phyloP scores from a whole-genome alignment of 2,113 vertebrate species.

The Marcusenius ussheri region DNA sequence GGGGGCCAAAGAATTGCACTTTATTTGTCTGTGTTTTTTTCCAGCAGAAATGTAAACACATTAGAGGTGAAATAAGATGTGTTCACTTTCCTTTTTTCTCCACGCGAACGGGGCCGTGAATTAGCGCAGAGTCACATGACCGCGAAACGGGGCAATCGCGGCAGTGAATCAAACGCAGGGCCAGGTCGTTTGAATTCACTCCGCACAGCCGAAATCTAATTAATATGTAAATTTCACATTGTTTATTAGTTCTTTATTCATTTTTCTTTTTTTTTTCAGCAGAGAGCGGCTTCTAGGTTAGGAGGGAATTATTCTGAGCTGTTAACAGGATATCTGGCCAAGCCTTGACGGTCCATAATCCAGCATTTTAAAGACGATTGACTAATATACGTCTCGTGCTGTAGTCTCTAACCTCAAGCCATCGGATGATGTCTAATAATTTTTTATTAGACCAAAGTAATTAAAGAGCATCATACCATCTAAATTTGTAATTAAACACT shows the following conservation, averaged over 20 bases:
- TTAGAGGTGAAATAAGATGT: neutral
- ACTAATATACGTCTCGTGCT: slow-evolving; percentile 63
- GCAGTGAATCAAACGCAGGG: slow-evolving; percentile 22
- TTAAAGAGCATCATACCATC: slow-evolving; percentile 79
- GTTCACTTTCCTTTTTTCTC: neutral
- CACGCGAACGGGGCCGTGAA: neutral
- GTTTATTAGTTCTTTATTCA: slow-evolving; percentile 65
- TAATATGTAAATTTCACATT: slow-evolving; percentile 70
- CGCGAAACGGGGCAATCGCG: neutral
- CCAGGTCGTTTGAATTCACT: slow-evolving; percentile 60
- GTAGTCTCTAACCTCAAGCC: slow-evolving; percentile 49
- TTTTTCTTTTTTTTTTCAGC: slow-evolving; percentile 53
- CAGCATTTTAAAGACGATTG: slow-evolving; percentile 61
- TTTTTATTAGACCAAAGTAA: slow-evolving; percentile 82
- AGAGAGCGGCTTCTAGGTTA: slow-evolving; percentile 61
- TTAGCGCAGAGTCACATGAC: slow-evolving; percentile 55
- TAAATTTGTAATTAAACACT: slow-evolving; percentile 96
- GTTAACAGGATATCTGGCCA: slow-evolving; percentile 53
- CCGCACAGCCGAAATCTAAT: slow-evolving; percentile 54
- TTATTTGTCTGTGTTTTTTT: neutral
- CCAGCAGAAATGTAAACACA: slow-evolving; percentile 11
- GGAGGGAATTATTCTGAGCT: slow-evolving; percentile 65
- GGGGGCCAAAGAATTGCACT: neutral
- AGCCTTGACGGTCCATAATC: slow-evolving; percentile 51
- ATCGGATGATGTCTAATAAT: slow-evolving; percentile 78